Conservation (phyloP, 2,888 invertebrate genomes). For the Dioctria linearis region DNA sequence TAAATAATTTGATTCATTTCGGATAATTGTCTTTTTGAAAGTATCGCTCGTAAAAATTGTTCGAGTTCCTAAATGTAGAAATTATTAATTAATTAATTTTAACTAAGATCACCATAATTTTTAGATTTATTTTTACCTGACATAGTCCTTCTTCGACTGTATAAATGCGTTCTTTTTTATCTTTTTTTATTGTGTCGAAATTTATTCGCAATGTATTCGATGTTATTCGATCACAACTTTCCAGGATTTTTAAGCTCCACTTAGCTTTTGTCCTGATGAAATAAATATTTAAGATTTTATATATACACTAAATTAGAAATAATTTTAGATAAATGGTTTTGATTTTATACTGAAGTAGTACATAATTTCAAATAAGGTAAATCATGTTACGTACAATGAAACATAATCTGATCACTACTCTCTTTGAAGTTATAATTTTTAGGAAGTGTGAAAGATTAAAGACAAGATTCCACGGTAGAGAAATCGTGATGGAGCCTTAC, state of each 20-base stretch:
- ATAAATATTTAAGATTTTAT: conserved; percentile 13
- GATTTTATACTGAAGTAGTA: no score
- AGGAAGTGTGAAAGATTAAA: neutral
- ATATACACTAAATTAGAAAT: neutral
- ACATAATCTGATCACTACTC: no score
- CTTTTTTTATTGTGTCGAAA: conserved; percentile 76
- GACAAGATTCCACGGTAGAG: no score
- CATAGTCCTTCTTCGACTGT: conserved; percentile 74
- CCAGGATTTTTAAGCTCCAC: conserved; percentile 73
- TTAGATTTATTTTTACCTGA: conserved; percentile 67
- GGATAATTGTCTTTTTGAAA: conserved; percentile 71
- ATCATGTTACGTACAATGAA: no score
- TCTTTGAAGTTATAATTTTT: neutral
- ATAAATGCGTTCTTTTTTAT: conserved; percentile 75
- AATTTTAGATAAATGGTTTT: no score
- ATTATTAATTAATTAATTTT: no score
- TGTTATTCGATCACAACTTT: conserved; percentile 72
- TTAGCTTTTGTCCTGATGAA: conserved; percentile 67
- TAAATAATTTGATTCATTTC: conserved; percentile 73
- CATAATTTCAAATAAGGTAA: neutral
- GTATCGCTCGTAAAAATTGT: conserved; percentile 70
- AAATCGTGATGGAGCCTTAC: no score
- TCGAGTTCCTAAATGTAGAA: conserved; percentile 70
- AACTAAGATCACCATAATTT: no score
- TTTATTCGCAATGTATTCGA: conserved; percentile 73